Conservation (phyloP, 2,797 vertebrate species). For the Ciconia nigra region DNA sequence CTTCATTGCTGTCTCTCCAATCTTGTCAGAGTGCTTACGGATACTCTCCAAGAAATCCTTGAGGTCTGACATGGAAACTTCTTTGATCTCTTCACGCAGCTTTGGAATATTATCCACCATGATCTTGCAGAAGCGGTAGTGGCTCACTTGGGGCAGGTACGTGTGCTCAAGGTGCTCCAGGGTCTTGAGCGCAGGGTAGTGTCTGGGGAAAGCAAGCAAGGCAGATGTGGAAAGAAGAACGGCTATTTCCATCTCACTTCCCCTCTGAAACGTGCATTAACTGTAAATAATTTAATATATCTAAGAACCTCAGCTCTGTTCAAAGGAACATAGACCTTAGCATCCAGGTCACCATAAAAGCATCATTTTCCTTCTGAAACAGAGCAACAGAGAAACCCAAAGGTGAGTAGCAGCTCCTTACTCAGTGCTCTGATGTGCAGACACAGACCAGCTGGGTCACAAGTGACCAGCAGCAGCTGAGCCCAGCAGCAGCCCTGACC, state of each 20-base stretch:
- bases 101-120: conserved; percentile 93
- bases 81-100: conserved; percentile 87
- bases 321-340: background rate
- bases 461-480: background rate
- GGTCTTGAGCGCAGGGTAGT: conserved; percentile 93
- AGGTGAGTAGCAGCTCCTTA: background rate
- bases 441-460: background rate
- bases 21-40: conserved; percentile 95
- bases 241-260: background rate
- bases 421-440: background rate
- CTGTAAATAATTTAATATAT: background rate
- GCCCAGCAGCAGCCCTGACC: background rate
- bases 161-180: conserved; percentile 91
- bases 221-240: background rate
- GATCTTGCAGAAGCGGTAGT: conserved; percentile 93
- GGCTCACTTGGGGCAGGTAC: conserved; percentile 88
- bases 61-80: conserved; percentile 96
- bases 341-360: background rate
- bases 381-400: background rate
- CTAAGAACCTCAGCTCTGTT: background rate
- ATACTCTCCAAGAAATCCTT: conserved; percentile 98
- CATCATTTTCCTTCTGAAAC: background rate
- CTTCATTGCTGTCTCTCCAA: conserved; percentile 95
- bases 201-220: conserved; percentile 71
- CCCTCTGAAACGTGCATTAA: background rate